Percentiles rank a stretch among this genome's conserved stretches.
Evolutionary conservation across 2,888 invertebrate species (phyloP).

Genomic region (Ophioninae sp.): DNA sequence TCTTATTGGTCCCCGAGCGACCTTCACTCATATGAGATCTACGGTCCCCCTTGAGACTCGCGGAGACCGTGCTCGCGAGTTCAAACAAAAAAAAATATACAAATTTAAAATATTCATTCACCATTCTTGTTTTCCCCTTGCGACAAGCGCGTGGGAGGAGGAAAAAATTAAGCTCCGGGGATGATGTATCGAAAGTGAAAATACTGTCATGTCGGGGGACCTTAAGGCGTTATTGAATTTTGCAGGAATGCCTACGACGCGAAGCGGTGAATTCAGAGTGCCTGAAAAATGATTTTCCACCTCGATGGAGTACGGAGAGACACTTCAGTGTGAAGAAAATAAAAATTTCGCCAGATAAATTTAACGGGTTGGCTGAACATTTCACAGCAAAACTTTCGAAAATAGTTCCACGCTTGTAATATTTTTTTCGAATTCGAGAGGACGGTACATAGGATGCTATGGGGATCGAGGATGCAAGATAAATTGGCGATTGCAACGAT

Average conservation of each 20-base stretch:
- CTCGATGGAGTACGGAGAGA: not conserved
- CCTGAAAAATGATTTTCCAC: not conserved
- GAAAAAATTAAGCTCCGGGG: not conserved
- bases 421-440: no score
- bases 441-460: no score
- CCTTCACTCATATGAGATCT: slow-evolving; percentile 43
- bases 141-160: slow-evolving; percentile 5
- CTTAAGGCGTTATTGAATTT: slow-evolving; percentile 9
- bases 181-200: slow-evolving; percentile 28
- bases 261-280: not conserved
- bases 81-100: slow-evolving; percentile 2
- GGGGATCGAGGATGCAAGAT: no score
- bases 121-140: not conserved
- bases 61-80: slow-evolving; percentile 9
- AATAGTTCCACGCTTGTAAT: no score
- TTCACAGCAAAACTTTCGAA: no score
- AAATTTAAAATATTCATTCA: slow-evolving; percentile 38
- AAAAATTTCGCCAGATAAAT: not conserved
- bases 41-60: slow-evolving; percentile 27
- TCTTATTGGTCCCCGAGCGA: slow-evolving; percentile 51
- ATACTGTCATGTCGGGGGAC: slow-evolving; percentile 14
- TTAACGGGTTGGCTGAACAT: not conserved
- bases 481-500: no score
- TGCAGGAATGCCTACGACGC: not conserved
- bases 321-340: not conserved